Evolutionary conservation across 2,113 vertebrate species (phyloP), one percentile per base, ranked within the genome.

Genomic region (Elephantulus edwardii): DNA sequence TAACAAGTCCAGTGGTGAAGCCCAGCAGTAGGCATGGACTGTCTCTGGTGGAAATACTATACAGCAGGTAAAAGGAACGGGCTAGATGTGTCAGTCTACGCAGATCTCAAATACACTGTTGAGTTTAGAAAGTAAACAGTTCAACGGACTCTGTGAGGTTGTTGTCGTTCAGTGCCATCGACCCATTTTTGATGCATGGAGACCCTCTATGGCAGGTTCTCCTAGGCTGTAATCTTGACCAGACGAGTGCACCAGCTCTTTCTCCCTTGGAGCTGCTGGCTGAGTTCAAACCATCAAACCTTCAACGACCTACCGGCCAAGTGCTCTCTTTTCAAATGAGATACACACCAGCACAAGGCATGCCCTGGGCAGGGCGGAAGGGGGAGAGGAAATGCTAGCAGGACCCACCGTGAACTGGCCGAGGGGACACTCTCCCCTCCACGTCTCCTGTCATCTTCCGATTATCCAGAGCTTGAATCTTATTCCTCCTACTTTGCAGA

Each of bases 311-410:
- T n/a, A n/a, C n/a, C n/a, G 22, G 0, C 50, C 64, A 9, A 13
- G 22, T 28, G 1, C 0, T 5, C 40, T 22, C 52, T 64, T 38
- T 62, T n/a, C 60, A 40, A 28, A 8, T 0, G 70, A 68, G 75
- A n/a, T 24, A 3, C 0, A 6, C 58, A 44, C 62, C 44, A 26
- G 4, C 40, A 66, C 33, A 54, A 22, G 1, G 42, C 2, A 11
- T 2, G 30, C 48, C 7, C 38, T 20, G 0, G 0, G 30, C 35
- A 52, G 80, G n/a, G n/a, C 42, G n/a, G 46, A 8, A 8, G 1
- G 4, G 14, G 42, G 0, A 2, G 1, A 30, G n/a, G 54, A 38
- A 22, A 42, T 3, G 0, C 2, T 0, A 58, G 42, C 33, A 42
- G 38, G 35, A 26, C 64, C 71, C 38, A 26, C 38, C 2, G 0